Base-by-base conservation (phyloP, 1,140 invertebrate species). In the Amphibalanus amphitrite region DNA sequence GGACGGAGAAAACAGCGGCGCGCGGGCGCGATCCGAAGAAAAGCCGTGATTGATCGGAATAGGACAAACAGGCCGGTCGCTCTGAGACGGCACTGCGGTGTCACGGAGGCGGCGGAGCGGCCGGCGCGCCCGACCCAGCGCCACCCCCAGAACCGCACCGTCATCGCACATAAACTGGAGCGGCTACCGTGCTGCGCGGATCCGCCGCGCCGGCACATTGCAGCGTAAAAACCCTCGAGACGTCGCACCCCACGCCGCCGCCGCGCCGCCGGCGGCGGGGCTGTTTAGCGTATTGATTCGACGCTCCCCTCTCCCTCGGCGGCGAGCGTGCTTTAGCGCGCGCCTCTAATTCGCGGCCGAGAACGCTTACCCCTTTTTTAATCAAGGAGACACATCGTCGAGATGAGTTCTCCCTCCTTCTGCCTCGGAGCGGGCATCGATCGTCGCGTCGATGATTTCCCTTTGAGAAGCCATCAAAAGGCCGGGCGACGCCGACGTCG, bases 341-440 rank as follows among this genome's bases (percentile, higher is more conserved):
- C 47, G 47, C 13, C 47, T 59, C 47, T 59, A 59, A 59, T 59
- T 59, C 47, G 47, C 47, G 47, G 47, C 47, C 47, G 47, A 59
- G 47, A 59, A 59, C 47, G 47, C 47, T 59, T 59, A 59, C 47
- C 47, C 47, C 47, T 59, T 59, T 59, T 59, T 59, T 59, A 59
- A 59, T 59, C 47, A 59, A 59, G 47, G 47, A 59, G 47, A 59
- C 47, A 59, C 47, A 59, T 59, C 10, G 47, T 59, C 47, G 47
- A 59, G 47, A 59, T 59, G 47, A 59, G 47, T 59, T 59, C 20
- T 59, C 47, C 20, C 47, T 59, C 47, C 47, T 59, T 23, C 47
- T 13, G 13, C 47, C 6, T 20, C 10, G 47, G 47, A 23, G 10
- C 10, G 10, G 13, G 47, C 47, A 59, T 59, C 47, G 47, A 59